Evolutionary conservation across 2,888 invertebrate genomes (phyloP).

Genomic region (Athalia circularis): DNA sequence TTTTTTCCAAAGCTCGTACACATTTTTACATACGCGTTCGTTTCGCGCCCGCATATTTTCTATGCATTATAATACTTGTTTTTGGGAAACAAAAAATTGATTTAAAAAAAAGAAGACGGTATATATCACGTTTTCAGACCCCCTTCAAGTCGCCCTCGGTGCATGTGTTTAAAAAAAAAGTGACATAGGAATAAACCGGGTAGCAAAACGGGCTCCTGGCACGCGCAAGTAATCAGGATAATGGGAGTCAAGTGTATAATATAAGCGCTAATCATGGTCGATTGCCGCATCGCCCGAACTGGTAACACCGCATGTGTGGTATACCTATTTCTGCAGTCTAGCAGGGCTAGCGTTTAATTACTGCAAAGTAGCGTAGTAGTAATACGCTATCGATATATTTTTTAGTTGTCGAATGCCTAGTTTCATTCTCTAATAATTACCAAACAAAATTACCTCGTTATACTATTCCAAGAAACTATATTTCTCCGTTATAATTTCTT

Average conservation of each 20-base stretch:
- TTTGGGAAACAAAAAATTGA: neutral
- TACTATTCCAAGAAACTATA: too few species aligned
- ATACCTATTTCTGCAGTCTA: neutral
- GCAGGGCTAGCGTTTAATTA: neutral
- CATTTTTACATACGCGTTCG: too few species aligned
- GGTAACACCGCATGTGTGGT: conserved; percentile 1
- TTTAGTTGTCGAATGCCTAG: neutral
- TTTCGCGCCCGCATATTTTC: too few species aligned
- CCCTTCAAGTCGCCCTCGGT: neutral
- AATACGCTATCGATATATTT: too few species aligned
- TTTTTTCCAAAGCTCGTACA: too few species aligned
- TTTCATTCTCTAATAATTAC: too few species aligned
- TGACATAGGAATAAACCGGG: neutral
- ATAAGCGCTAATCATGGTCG: conserved; percentile 36
- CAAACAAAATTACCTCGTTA: too few species aligned
- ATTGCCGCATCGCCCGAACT: conserved; percentile 31
- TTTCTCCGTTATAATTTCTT: too few species aligned
- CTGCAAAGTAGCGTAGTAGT: neutral
- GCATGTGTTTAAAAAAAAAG: neutral
- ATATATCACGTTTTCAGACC: neutral
- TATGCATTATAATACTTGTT: too few species aligned
- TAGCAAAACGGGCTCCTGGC: conserved; percentile 38
- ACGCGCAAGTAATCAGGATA: conserved; percentile 43
- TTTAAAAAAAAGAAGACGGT: neutral
- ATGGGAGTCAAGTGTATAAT: conserved; percentile 9